A percentile compares a stretch with the other conserved stretches of the same genome.
phyloP scores from a whole-genome alignment of 1,140 invertebrate species.

The Rhizoglyphus robini region DNA sequence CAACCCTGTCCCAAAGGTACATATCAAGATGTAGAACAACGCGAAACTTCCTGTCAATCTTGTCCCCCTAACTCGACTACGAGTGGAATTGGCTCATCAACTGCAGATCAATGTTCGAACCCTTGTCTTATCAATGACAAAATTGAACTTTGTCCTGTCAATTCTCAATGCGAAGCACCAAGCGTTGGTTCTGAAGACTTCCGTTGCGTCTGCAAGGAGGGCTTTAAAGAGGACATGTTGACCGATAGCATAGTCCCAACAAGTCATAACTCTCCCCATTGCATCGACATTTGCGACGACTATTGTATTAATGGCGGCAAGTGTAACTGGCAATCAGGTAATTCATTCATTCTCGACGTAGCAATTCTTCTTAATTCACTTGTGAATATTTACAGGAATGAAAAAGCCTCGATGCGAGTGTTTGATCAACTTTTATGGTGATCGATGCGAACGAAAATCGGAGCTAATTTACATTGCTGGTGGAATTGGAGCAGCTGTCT shows the following conservation, averaged over 20 bases:
- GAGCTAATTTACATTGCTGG: slow-evolving; percentile 88
- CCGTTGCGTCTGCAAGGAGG: slow-evolving; percentile 19
- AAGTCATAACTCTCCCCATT: neutral
- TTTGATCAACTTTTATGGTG: slow-evolving; percentile 79
- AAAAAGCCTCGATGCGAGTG: slow-evolving; percentile 62
- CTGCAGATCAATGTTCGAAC: slow-evolving; percentile 71
- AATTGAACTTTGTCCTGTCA: slow-evolving; percentile 67
- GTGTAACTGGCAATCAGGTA: slow-evolving; percentile 44
- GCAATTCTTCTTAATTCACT: neutral
- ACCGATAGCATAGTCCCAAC: neutral
- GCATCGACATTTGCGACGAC: slow-evolving; percentile 57
- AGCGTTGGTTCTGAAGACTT: neutral
- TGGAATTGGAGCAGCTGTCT: slow-evolving; percentile 75
- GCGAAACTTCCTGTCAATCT: slow-evolving; percentile 60
- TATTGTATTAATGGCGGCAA: slow-evolving; percentile 82
- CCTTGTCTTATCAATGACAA: slow-evolving; percentile 72
- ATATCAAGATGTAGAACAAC: slow-evolving; percentile 80
- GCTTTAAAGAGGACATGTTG: neutral
- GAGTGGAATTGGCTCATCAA: slow-evolving; percentile 56
- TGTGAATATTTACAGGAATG: slow-evolving; percentile 16
- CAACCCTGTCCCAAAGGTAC: slow-evolving; percentile 75
- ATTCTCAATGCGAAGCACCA: slow-evolving; percentile 40
- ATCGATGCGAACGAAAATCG: slow-evolving; percentile 72
- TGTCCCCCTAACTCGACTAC: slow-evolving; percentile 88
- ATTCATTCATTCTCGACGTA: neutral